phyloP scores from a whole-genome alignment of 2,888 invertebrate species.

The Tetramorium bicarinatum region DNA sequence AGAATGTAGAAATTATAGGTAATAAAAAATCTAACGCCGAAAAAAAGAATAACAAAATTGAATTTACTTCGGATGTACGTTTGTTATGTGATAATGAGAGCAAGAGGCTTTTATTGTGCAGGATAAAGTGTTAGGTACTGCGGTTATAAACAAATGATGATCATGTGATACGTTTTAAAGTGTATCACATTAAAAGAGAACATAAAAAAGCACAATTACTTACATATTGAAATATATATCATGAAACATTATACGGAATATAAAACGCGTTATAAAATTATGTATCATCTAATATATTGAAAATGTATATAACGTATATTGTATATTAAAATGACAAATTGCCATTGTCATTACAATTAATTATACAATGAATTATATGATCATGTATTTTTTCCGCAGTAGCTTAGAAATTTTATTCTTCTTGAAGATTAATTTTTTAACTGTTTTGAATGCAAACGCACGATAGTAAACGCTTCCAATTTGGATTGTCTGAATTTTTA shows the following conservation, averaged over 20 bases:
- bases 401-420: neutral
- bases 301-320: constrained; percentile 18
- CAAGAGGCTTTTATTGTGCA: neutral
- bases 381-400: constrained; percentile 4
- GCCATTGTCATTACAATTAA: neutral
- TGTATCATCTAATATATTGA: neutral
- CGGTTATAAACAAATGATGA: constrained; percentile 11
- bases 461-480: constrained; percentile 8
- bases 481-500: neutral
- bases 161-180: constrained; percentile 9
- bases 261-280: constrained; percentile 13
- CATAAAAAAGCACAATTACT: constrained; percentile 9
- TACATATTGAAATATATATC: constrained; percentile 3
- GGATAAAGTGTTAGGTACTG: constrained; percentile 6
- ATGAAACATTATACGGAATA: constrained; percentile 2
- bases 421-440: neutral
- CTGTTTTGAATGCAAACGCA: constrained; percentile 3
- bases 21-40: constrained; percentile 17
- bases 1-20: constrained; percentile 2
- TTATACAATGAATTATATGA: constrained; percentile 7
- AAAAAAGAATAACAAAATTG: neutral
- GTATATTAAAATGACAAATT: constrained; percentile 18
- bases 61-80: neutral
- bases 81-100: constrained; percentile 24
- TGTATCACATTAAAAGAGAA: constrained; percentile 2